Evolutionary conservation across 2,797 vertebrate species (phyloP), one percentile per base, ranked within the genome.

Genomic region (Triplophysa bombifrons): DNA sequence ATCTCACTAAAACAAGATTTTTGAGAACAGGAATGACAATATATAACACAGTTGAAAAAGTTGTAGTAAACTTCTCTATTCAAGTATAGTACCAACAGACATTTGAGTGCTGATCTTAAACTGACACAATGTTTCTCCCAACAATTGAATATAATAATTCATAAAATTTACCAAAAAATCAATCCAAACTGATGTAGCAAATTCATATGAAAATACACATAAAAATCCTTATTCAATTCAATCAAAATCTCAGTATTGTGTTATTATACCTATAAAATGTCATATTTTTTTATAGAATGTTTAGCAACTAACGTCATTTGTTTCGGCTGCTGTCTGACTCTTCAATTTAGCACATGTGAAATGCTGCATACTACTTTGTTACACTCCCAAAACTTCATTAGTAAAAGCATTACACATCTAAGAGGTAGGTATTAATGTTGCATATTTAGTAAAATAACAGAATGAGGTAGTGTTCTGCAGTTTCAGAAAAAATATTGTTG

Each of bases 381-480:
- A 56, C 55, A 56, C 55, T 22, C n/a, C 55, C 10, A 22, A 58
- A 2, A 58, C 55, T 58, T 11, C 10, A 58, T 38, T 38, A 34
- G 6, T 38, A 7, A 38, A 38, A 19, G 8, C 12, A 11, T 16
- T 27, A 44, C 65, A 77, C 27, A 34, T 76, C 51, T 71, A n/a
- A 80, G 84, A 85, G 84, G 82, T 85, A 85, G 78, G 58, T 72
- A 19, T 34, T 61, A n/a, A 63, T 16, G 12, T 64, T 80, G 61
- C 73, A 53, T 46, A 27, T 50, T 55, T n/a, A 6, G 75, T 14
- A 67, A 51, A 11, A 16, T 72, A 41, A 61, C 16, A 66, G 9
- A 17, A 73, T 70, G 84, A 83, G 84, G 84, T 83, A 85, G 74
- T 67, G 44, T 27, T 58, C 19, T 63, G 14, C n/a, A 12, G 11